Conservation (phyloP, 2,797 vertebrate species). For the Syncerus caffer region DNA sequence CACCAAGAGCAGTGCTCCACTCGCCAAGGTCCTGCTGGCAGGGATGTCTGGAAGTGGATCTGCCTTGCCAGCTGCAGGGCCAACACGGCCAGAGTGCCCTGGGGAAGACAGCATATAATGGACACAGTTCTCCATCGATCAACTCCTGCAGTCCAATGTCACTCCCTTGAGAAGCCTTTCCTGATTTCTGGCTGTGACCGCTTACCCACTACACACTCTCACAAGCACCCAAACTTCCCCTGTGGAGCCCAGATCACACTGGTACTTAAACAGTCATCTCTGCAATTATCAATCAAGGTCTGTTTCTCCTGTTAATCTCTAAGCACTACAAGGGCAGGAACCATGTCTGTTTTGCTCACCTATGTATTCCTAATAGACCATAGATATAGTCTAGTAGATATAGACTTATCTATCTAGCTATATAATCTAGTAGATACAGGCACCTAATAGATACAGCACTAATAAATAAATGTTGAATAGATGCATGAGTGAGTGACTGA, state of each 20-base stretch:
- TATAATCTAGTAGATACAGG: neutral
- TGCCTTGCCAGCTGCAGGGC: conserved; percentile 90
- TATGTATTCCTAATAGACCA: neutral
- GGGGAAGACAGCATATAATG: conserved; percentile 23
- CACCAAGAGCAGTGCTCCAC: conserved; percentile 59
- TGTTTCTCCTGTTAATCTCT: neutral
- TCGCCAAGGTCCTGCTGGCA: conserved; percentile 73
- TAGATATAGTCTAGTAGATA: neutral
- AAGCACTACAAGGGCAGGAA: neutral
- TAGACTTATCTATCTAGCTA: neutral
- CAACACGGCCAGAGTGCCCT: conserved; percentile 88
- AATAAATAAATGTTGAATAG: neutral
- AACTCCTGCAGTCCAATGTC: neutral
- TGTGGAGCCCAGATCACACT: neutral
- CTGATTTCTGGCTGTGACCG: neutral
- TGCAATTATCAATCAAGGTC: neutral
- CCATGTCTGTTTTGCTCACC: neutral
- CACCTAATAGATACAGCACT: neutral
- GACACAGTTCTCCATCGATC: neutral
- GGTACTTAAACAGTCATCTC: neutral
- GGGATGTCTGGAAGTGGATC: conserved; percentile 85
- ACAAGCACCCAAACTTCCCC: neutral
- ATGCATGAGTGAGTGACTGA: neutral
- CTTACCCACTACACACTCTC: neutral
- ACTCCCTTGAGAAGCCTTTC: neutral